Conservation (phyloP, 2,888 invertebrate genomes). For the Oligia fasciuncula region DNA sequence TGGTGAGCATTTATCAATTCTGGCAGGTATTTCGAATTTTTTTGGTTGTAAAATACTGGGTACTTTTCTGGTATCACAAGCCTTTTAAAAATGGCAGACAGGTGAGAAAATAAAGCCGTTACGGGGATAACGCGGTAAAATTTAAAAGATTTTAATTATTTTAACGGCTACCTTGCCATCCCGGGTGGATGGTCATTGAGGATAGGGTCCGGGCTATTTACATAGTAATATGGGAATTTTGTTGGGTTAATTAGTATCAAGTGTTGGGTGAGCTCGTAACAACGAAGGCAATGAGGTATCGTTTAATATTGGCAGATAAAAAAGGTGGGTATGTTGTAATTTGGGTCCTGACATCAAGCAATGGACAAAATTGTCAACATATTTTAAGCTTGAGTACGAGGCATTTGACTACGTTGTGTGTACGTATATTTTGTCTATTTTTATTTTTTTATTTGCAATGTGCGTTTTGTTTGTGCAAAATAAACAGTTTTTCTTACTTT, state of each 20-base stretch:
- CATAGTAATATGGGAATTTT: conserved; percentile 56
- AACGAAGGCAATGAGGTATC: conserved; percentile 14
- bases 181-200: conserved; percentile 33
- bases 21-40: too few relatives aligned
- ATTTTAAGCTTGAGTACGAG: too few relatives aligned
- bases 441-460: too few relatives aligned
- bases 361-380: too few relatives aligned
- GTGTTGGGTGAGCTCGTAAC: conserved; percentile 5
- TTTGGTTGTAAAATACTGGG: too few relatives aligned
- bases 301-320: conserved; percentile 11
- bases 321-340: not conserved
- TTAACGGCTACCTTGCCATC: conserved; percentile 25
- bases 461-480: too few relatives aligned
- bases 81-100: not conserved
- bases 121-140: conserved; percentile 39
- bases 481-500: too few relatives aligned
- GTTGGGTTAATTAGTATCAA: conserved; percentile 48
- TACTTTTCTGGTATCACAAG: too few relatives aligned
- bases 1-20: too few relatives aligned
- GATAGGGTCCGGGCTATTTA: conserved; percentile 49
- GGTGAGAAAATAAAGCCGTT: conserved; percentile 50
- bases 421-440: too few relatives aligned
- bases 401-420: too few relatives aligned
- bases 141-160: conserved; percentile 63
- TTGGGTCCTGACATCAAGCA: too few relatives aligned